A percentile compares a stretch with the other conserved stretches of the same genome.
phyloP scores from a whole-genome alignment of 2,888 invertebrate species.

The Tridacna crocea region DNA sequence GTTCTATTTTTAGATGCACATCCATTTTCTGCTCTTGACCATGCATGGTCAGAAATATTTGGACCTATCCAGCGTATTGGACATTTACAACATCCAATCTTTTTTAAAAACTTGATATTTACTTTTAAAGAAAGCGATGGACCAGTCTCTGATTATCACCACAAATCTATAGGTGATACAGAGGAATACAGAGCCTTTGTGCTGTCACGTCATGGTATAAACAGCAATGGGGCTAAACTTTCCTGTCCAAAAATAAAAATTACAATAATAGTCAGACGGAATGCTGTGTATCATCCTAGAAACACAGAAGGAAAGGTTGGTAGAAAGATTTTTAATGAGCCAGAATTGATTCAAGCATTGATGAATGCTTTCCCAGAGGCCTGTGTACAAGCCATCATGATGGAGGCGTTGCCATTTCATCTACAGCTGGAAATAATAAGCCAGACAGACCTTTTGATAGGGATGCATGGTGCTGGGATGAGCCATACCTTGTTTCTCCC shows the following conservation, averaged over 20 bases:
- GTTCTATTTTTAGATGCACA: conserved; percentile 76
- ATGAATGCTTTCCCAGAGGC: conserved; percentile 47
- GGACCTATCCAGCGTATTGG: conserved; percentile 64
- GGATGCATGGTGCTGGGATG: conserved; percentile 81
- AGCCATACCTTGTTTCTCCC: conserved; percentile 77
- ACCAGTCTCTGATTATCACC: conserved; percentile 63
- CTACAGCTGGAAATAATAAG: conserved; percentile 72
- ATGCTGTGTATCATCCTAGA: conserved; percentile 78
- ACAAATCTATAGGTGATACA: conserved; percentile 58
- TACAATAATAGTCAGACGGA: conserved; percentile 73
- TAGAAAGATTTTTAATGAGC: conserved; percentile 77
- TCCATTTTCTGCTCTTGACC: conserved; percentile 71
- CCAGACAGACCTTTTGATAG: conserved; percentile 76
- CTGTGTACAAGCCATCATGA: conserved; percentile 68
- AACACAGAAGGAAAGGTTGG: conserved; percentile 74
- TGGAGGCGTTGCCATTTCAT: conserved; percentile 72
- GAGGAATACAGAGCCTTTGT: conserved; percentile 76
- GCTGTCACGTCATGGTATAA: conserved; percentile 58
- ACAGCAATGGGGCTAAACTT: conserved; percentile 14
- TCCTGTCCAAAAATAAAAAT: conserved; percentile 67
- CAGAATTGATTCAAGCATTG: conserved; percentile 64
- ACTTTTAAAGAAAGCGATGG: conserved; percentile 70
- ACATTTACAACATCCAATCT: conserved; percentile 52
- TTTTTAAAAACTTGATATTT: conserved; percentile 67
- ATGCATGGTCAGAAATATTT: conserved; percentile 72